Percentiles rank a stretch among this genome's conserved stretches.
Evolutionary conservation across 2,797 vertebrate species (phyloP).

Genomic region (Lagorchestes hirsutus): DNA sequence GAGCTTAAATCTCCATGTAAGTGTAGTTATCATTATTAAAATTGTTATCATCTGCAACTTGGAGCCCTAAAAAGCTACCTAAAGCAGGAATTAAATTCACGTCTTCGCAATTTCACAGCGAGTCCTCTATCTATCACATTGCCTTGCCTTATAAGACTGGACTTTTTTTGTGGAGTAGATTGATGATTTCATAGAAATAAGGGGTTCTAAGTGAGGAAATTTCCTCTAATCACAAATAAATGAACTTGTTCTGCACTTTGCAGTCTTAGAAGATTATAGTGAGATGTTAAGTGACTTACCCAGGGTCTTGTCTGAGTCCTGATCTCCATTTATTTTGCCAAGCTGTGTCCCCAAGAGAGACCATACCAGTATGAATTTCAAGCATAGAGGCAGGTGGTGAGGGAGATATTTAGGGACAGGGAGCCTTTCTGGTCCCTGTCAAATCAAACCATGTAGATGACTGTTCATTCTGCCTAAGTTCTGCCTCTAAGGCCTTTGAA

Average conservation of each 20-base stretch:
- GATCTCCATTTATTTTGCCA: not conserved
- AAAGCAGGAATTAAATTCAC: not conserved
- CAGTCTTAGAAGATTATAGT: not conserved
- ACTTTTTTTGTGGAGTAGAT: not conserved
- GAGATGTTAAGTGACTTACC: not conserved
- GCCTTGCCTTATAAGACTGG: not conserved
- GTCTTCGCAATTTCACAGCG: not conserved
- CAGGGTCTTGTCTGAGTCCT: not conserved
- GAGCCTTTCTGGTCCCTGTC: not conserved
- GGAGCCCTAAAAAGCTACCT: not conserved
- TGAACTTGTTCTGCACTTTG: not conserved
- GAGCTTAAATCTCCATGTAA: not conserved
- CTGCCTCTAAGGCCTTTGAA: slow-evolving; percentile 57
- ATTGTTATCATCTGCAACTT: not conserved
- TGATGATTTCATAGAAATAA: not conserved
- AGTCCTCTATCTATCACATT: not conserved
- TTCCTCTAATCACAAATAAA: not conserved
- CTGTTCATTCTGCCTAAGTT: not conserved
- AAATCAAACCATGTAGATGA: not conserved
- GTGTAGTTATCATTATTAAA: not conserved
- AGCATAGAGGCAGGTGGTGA: fast-evolving
- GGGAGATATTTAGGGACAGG: not conserved
- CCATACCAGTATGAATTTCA: not conserved
- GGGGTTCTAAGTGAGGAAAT: not conserved
- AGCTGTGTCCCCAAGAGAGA: not conserved